A percentile compares a stretch with the other conserved stretches of the same genome.
These are phyloP conservation scores for Nyctibius bracteatus DNA, from an alignment of 2,113 vertebrate species.

Conservation along the genomic window DNA sequence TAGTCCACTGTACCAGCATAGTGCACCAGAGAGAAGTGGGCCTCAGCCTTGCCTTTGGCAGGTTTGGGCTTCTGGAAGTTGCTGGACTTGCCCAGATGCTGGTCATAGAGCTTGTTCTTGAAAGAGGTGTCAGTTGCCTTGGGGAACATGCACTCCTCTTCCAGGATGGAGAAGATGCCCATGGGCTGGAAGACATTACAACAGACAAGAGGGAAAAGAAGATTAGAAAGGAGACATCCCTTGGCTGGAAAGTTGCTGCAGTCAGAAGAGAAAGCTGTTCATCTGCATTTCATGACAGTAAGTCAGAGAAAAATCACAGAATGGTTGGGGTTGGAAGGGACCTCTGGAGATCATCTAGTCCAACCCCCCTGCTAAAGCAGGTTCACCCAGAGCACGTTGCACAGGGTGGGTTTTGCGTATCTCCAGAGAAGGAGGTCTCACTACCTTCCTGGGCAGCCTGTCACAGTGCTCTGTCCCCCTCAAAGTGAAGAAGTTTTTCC, in stretches of 20 bases:
- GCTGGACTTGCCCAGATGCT: slow-evolving; percentile 81
- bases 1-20: slow-evolving; percentile 85
- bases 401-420: too few relatives aligned
- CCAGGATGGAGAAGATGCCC: slow-evolving; percentile 77
- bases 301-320: background rate
- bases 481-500: too few relatives aligned
- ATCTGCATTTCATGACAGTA: background rate
- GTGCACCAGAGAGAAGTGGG: slow-evolving; percentile 80
- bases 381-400: too few relatives aligned
- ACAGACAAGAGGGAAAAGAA: background rate
- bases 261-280: background rate
- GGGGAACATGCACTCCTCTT: slow-evolving; percentile 88
- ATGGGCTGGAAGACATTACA: background rate
- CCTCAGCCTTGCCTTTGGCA: slow-evolving; percentile 79
- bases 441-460: too few relatives aligned
- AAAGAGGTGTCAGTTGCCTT: slow-evolving; percentile 83
- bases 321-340: too few relatives aligned
- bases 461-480: too few relatives aligned
- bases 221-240: background rate
- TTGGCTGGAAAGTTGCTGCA: background rate
- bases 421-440: too few relatives aligned
- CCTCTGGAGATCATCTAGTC: too few relatives aligned
- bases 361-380: too few relatives aligned
- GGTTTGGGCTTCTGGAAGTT: slow-evolving; percentile 89
- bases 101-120: slow-evolving; percentile 85